Base-by-base conservation (phyloP, 1,140 invertebrate species). In the Caenorhabditis inopinata region DNA sequence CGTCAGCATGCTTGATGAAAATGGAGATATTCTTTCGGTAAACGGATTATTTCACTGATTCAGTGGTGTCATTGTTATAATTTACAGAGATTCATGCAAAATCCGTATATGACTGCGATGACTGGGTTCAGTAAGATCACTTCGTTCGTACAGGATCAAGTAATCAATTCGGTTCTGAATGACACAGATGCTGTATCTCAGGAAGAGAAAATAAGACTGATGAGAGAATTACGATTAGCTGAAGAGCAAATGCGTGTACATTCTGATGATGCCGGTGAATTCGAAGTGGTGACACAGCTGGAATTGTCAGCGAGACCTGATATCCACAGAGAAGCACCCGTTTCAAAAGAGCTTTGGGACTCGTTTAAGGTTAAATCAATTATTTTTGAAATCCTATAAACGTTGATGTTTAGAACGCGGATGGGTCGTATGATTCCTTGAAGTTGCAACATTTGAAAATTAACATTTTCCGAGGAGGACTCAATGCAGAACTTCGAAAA, bases 401-500 rank as follows among this genome's bases (percentile, higher is more conserved):
- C 5, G 5, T 42, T 42, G 5, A 5, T 42, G 14, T 14, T 7
- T 14, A 83, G 74, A 11, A 49, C 6, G 23, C 74, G 14, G 74
- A 84, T 32, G 83, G 83, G 3, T 46, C 51, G 12, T 77, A 83
- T n/a, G 76, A 80, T 38, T 58, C 23, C 12, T 2, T 25, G 46
- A 82, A 89, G 45, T 29, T 84, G 0, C 85, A 87, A 58, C 80
- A 83, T 32, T 45, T 88, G 45, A 87, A 88, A 38, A 80, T 76
- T 62, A 74, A 87, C 18, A 79, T 88, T 14, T 88, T 88, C 53
- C 78, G 87, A 23, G 87, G 87, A 48, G 87, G 87, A 47, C 45
- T 87, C 14, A 51, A 48, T 46, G 58, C 75, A 27, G 91, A 91
- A 21, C 90, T 98, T 78, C 90, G 96, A 23, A 90, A 91, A 38